Evolutionary conservation across 2,888 invertebrate genomes (phyloP), one percentile per base, ranked within the genome.

Genomic region (Tenthredo distinguenda): DNA sequence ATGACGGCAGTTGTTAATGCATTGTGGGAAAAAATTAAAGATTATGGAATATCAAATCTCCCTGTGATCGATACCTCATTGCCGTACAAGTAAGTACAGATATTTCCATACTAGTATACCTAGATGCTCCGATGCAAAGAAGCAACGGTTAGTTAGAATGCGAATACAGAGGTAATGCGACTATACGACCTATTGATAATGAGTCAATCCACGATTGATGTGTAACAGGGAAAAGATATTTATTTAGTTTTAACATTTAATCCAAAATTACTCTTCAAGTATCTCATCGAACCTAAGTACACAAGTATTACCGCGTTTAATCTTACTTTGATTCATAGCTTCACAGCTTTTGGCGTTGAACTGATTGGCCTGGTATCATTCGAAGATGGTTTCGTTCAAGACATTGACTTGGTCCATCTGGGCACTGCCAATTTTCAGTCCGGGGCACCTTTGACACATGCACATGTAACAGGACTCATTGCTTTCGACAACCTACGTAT

Each of bases 11-110:
- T 83, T 31, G 40, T 71, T 10, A 65, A 65, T 15, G 71, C 68
- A 68, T 34, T 86, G 7, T 84, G 71, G 79, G 77, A n/a, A 18
- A 65, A 79, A 43, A 47, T 86, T 50, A 47, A n/a, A 62, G 68
- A 76, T 3, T 43, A 86, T 43, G 86, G 86, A 15, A 40, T 84
- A 40, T 84, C 79, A 43, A 86, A 84, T 72, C 79, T 86, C 26
- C 84, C 86, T 3, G 86, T 84, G n/a, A 26, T 18, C 26, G 77
- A 86, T 43, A 15, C n/a, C 40, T 37, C 40, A 15, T n/a, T 72
- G 31, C 18, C 4, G 18, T 86, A 84, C 43, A 72, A 84, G 86
- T 86, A 43, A 84, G 86, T 83, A 18, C 0, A 40, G 47, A n/a
- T 21, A 43, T 43, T 74, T 43, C 12, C 26, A 21, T 21, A 12